Evolutionary conservation across 2,113 vertebrate species (phyloP), one percentile per base, ranked within the genome.

Genomic region (Toxotes chatareus): DNA sequence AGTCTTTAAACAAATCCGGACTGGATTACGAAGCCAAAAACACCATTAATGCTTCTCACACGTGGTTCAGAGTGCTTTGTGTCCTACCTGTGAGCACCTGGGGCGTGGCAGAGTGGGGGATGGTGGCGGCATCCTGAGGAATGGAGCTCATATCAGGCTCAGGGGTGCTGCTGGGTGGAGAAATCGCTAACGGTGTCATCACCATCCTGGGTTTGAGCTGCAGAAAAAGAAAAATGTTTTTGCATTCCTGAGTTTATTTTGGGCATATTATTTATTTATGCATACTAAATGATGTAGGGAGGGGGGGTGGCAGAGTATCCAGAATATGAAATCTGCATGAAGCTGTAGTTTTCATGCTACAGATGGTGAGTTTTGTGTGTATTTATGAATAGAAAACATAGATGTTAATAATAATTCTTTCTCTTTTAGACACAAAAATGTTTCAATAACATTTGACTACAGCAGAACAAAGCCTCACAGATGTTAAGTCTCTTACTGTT

Each of bases 141-240:
- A 98, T 97, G 67, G 97, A 97, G 85, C 97, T 98, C 92, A 97
- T 96, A 66, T 98, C 97, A 0, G 97, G 97, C 87, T 98, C 97
- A 0, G 97, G 97, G 0, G 96, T 98, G 91, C 97, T 98, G 89
- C 96, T 94, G 0, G 96, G 97, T 0, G 97, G 97, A 31, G 97
- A 98, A 81, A 98, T 95, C 12, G 97, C 96, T 93, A 98, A 80
- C 13, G 97, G 96, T n/a, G 96, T 97, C 97, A 97, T 97, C 94
- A 97, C 95, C 90, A 97, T 95, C 49, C 94, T 95, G 66, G 97
- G 94, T 91, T 98, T 98, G 90, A 98, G 96, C 97, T 99, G 96
- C n/a, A 80, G 46, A 32, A 34, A 47, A 31, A 65, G 4, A 19
- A 53, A 44, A 31, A 74, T 34, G 36, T 36, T 21, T 78, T 70